Conservation (phyloP, 2,888 invertebrate genomes). For the Caenorhabditis afra region DNA sequence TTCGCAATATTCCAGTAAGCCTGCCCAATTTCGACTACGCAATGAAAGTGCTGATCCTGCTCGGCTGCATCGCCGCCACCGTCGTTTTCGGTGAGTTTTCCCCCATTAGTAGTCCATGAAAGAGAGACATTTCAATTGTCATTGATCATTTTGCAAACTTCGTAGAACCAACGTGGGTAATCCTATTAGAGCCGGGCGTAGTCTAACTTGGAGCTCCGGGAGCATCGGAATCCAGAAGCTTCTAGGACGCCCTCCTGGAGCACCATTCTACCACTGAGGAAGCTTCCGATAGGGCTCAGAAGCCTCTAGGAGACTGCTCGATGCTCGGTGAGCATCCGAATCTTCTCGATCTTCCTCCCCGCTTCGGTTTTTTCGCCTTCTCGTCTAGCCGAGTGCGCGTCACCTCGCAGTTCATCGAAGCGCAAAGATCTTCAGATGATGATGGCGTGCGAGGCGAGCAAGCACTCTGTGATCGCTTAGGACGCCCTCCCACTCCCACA, state of each 20-base stretch:
- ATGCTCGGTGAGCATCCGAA: not conserved
- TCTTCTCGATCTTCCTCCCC: not conserved
- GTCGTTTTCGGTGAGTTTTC: conserved; percentile 44
- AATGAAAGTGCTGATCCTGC: conserved; percentile 50
- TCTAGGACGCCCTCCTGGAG: too few species aligned
- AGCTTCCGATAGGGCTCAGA: too few species aligned
- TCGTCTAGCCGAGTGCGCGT: conserved; percentile 3
- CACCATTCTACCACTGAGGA: too few species aligned
- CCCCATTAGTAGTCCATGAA: not conserved
- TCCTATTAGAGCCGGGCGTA: not conserved
- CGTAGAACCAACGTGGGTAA: not conserved
- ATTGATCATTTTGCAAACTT: not conserved
- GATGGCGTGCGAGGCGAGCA: conserved; percentile 40
- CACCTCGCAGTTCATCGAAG: conserved; percentile 37
- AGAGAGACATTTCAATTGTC: not conserved
- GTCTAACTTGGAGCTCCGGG: too few species aligned
- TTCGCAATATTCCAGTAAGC: conserved; percentile 37
- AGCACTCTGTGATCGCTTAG: conserved; percentile 49
- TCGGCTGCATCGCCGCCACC: conserved; percentile 36
- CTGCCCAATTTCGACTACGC: conserved; percentile 5
- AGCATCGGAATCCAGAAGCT: too few species aligned
- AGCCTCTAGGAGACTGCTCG: too few species aligned
- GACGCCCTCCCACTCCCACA: not conserved
- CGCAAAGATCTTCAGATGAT: conserved; percentile 37
- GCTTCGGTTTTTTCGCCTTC: not conserved